phyloP scores from a whole-genome alignment of 1,140 invertebrate species.

The Pantala flavescens region DNA sequence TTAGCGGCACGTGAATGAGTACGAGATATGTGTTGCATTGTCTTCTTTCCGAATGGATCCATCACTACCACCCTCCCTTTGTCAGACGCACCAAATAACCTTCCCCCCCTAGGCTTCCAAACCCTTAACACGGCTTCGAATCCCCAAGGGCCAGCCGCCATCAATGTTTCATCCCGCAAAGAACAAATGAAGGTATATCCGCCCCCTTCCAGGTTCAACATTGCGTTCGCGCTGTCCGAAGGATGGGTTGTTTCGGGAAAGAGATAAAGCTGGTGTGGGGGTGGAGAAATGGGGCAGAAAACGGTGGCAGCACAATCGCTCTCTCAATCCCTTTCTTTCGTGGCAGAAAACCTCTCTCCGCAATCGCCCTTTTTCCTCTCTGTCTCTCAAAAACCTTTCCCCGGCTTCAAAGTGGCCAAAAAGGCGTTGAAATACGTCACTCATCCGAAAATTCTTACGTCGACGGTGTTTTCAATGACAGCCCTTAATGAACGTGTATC shows the following conservation, averaged over 20 bases:
- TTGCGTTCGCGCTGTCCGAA: neutral
- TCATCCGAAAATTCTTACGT: too few relatives aligned
- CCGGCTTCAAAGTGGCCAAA: neutral
- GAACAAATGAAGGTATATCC: conserved; percentile 3
- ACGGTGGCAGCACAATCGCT: neutral
- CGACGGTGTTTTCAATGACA: too few relatives aligned
- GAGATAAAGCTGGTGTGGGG: neutral
- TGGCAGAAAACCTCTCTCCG: neutral
- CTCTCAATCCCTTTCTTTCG: neutral
- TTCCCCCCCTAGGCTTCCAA: neutral
- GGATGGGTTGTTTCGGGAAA: neutral
- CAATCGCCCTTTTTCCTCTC: neutral
- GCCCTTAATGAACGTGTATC: too few relatives aligned
- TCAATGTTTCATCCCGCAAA: conserved; percentile 9
- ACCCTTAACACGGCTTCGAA: neutral
- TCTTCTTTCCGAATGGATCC: conserved; percentile 6
- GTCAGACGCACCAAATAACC: neutral
- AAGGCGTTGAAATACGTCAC: too few relatives aligned
- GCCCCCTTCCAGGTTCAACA: neutral
- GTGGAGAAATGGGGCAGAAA: neutral
- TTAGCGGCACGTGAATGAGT: too few relatives aligned
- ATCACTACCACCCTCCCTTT: neutral
- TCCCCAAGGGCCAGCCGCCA: neutral
- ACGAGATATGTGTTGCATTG: neutral
- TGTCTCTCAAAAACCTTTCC: neutral